A percentile compares a stretch with the other conserved stretches of the same genome.
Evolutionary conservation across 2,888 invertebrate species (phyloP).

Genomic region (Panzeria rudis): DNA sequence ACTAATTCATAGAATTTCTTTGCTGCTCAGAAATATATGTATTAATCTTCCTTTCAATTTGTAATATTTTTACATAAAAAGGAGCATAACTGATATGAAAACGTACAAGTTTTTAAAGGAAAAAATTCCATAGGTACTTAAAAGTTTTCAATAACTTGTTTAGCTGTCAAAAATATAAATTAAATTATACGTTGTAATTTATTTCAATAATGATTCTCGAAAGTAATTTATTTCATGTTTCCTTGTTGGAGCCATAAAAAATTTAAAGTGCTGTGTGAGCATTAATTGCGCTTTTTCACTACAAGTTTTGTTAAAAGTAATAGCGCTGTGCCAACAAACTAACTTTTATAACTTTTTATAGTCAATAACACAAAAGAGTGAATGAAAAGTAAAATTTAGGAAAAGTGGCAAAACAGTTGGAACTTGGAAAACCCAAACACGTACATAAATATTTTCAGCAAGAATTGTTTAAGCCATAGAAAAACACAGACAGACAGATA

Average conservation of each 20-base stretch:
- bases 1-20: no score
- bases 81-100: not conserved
- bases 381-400: not conserved
- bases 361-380: slow-evolving; percentile 8
- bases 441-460: not conserved
- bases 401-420: not conserved
- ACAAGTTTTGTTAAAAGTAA: slow-evolving; percentile 13
- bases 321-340: slow-evolving; percentile 18
- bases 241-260: not conserved
- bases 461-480: not conserved
- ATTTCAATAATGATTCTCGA: slow-evolving; percentile 3
- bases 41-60: no score
- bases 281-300: slow-evolving; percentile 35
- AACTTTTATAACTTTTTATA: slow-evolving; percentile 24
- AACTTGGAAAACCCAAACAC: not conserved
- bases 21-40: no score
- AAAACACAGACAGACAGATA: not conserved
- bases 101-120: not conserved
- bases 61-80: no score
- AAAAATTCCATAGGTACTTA: not conserved
- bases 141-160: not conserved
- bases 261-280: not conserved
- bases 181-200: slow-evolving; percentile 33
- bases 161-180: slow-evolving; percentile 20
- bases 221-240: slow-evolving; percentile 4